Evolutionary conservation across 2,888 invertebrate species (phyloP).

Genomic region (Pherbina coryleti): DNA sequence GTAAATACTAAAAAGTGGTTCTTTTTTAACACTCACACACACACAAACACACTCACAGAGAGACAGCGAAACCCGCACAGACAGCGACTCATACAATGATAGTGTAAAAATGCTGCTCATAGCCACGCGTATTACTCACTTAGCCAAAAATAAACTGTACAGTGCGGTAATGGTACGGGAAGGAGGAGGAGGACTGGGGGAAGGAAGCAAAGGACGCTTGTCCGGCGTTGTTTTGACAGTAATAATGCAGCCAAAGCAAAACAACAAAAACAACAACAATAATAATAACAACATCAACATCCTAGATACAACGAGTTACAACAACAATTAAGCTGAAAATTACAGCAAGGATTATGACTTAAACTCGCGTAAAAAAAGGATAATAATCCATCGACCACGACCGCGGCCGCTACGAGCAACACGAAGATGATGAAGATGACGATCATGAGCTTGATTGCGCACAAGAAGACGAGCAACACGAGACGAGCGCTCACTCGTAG

Average conservation of each 20-base stretch:
- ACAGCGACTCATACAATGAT: not conserved
- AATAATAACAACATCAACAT: constrained; percentile 33
- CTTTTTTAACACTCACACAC: not conserved
- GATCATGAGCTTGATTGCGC: not conserved
- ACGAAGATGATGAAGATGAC: constrained; percentile 6
- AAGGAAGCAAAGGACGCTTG: not conserved
- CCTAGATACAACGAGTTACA: constrained; percentile 47
- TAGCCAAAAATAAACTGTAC: no score
- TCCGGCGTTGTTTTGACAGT: not conserved
- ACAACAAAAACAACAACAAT: not conserved
- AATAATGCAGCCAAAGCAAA: no score
- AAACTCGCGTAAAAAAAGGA: constrained; percentile 43
- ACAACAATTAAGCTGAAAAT: constrained; percentile 59
- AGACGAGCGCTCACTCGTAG: not conserved
- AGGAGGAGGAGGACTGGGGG: not conserved
- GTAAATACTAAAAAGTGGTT: not conserved
- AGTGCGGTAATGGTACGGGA: not conserved
- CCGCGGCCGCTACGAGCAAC: not conserved
- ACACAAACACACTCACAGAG: not conserved
- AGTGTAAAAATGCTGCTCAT: not conserved
- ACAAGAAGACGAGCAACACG: not conserved
- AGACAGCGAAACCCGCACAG: not conserved
- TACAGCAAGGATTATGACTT: constrained; percentile 62
- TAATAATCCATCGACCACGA: constrained; percentile 29
- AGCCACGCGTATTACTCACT: no score